These are phyloP conservation scores for Stylophora pistillata DNA, from an alignment of 64 coral and sea anemone genomes.

Conservation along the genomic window DNA sequence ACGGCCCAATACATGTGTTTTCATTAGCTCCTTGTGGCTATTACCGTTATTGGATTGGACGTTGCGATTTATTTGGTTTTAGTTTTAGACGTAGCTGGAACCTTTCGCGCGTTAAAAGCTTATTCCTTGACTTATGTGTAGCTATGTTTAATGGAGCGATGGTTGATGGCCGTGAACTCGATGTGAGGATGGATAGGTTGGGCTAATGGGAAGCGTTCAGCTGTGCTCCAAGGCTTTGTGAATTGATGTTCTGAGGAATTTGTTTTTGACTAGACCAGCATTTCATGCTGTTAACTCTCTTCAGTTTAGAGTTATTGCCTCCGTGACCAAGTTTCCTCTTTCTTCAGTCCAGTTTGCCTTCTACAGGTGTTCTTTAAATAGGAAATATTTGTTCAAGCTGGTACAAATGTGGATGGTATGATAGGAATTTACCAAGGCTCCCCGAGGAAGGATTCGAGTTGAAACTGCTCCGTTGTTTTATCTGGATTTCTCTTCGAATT, in stretches of 20 bases:
- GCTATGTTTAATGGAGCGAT: constrained; percentile 76
- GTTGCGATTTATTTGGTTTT: not conserved
- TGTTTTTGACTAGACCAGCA: not conserved
- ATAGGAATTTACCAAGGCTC: no score
- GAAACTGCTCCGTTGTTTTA: not conserved
- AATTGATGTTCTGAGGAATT: not conserved
- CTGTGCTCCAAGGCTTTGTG: not conserved
- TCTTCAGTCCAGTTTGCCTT: no score
- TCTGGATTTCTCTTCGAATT: not conserved
- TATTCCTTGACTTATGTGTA: constrained; percentile 65
- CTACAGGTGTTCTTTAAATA: not conserved
- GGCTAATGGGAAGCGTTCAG: constrained; percentile 34
- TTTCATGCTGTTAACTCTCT: not conserved
- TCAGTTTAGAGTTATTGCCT: not conserved
- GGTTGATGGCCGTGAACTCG: constrained; percentile 93
- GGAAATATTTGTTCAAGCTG: not conserved
- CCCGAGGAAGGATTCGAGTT: not conserved
- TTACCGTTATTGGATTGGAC: no score
- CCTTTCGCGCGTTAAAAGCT: not conserved
- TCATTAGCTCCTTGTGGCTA: no score
- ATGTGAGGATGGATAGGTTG: constrained; percentile 94
- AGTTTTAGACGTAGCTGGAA: not conserved
- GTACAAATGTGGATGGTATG: no score
- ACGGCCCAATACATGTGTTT: no score
- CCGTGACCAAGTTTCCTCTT: no score